phyloP scores from a whole-genome alignment of 2,888 invertebrate species.

The Ichneumoninae sp. region DNA sequence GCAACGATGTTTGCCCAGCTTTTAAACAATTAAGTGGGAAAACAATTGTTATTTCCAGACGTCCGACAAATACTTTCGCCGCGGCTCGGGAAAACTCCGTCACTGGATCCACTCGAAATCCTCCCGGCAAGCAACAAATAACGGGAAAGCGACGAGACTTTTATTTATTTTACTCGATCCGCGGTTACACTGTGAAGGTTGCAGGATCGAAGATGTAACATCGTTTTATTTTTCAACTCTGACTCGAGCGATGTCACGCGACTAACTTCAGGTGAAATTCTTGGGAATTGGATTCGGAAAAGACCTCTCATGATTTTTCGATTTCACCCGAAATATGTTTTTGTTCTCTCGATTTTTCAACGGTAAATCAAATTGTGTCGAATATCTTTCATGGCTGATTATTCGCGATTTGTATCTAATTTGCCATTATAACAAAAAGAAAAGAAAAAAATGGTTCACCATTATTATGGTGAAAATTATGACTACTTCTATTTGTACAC shows the following conservation, averaged over 20 bases:
- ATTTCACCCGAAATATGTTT: background rate
- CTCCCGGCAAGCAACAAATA: conserved; percentile 41
- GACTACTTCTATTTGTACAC: too few relatives aligned
- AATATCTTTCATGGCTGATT: background rate
- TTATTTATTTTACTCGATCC: conserved; percentile 22
- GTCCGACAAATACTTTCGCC: conserved; percentile 49
- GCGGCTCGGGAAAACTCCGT: background rate
- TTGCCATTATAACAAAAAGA: background rate
- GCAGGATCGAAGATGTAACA: background rate
- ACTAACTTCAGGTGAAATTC: background rate
- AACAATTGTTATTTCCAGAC: conserved; percentile 63
- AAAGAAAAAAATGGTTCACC: background rate
- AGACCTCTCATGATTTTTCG: background rate
- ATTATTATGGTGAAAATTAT: background rate
- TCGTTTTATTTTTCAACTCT: background rate
- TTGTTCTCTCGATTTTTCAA: background rate
- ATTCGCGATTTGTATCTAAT: background rate
- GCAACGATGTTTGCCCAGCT: conserved; percentile 58
- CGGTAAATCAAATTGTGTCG: background rate
- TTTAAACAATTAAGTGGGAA: conserved; percentile 64
- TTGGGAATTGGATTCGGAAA: background rate
- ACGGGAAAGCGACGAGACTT: conserved; percentile 25
- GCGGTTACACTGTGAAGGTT: background rate
- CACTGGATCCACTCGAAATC: conserved; percentile 22
- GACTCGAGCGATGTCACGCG: background rate